phyloP scores from a whole-genome alignment of 1,140 invertebrate species.

The Frieseomelitta varia region DNA sequence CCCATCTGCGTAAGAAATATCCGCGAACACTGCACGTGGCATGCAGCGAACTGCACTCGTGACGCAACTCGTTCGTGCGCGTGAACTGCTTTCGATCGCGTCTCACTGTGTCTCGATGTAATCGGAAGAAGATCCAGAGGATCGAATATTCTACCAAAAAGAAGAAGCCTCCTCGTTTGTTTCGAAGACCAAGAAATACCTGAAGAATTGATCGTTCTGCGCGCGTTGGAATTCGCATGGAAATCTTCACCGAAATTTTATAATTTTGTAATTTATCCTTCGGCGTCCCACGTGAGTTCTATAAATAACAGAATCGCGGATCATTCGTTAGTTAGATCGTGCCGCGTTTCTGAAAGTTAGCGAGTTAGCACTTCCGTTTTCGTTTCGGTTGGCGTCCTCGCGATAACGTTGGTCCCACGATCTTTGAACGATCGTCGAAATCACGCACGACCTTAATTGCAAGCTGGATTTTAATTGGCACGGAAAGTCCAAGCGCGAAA shows the following conservation, averaged over 20 bases:
- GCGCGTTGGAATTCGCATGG: neutral
- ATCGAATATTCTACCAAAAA: neutral
- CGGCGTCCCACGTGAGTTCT: neutral
- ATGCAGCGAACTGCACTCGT: slow-evolving; percentile 20
- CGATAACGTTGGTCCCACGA: neutral
- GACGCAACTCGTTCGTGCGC: slow-evolving; percentile 43
- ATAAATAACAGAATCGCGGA: neutral
- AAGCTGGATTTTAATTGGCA: slow-evolving; percentile 28
- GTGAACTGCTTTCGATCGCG: slow-evolving; percentile 1
- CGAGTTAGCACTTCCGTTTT: slow-evolving; percentile 15
- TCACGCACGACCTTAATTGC: slow-evolving; percentile 28
- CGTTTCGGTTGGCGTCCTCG: neutral
- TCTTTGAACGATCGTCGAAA: neutral
- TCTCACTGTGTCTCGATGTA: neutral
- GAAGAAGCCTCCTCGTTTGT: neutral
- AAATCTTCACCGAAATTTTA: neutral
- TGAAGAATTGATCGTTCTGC: no score
- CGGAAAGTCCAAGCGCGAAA: slow-evolving; percentile 37
- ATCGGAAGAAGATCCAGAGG: neutral
- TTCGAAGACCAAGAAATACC: no score
- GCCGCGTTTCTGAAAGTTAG: neutral
- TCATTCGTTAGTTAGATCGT: neutral
- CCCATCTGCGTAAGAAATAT: slow-evolving; percentile 43
- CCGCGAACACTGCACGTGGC: slow-evolving; percentile 38
- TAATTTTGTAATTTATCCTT: no score